A percentile compares a stretch with the other conserved stretches of the same genome.
Evolutionary conservation across 2,113 vertebrate genomes (phyloP).

Genomic region (Catharus bicknelli): DNA sequence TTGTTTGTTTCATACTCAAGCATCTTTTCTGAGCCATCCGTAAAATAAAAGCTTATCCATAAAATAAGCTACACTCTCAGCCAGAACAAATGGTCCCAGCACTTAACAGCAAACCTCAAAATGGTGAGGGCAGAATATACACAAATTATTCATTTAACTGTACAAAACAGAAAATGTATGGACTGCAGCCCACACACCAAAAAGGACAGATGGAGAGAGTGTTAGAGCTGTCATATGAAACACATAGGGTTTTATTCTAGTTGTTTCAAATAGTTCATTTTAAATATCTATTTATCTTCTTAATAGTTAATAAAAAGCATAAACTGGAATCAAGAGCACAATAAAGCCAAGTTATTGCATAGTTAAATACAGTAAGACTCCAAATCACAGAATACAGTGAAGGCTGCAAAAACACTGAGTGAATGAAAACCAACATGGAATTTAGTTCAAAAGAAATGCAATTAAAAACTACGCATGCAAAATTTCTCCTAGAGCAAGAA

Average conservation of each 20-base stretch:
- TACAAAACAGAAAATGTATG: neutral
- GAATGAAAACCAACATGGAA: neutral
- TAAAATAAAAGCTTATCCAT: neutral
- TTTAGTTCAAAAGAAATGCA: neutral
- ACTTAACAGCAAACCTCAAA: neutral
- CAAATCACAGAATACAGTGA: neutral
- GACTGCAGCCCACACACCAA: neutral
- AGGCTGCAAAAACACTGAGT: neutral
- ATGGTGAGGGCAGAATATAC: neutral
- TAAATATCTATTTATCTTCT: neutral
- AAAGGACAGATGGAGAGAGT: neutral
- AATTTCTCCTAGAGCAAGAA: neutral
- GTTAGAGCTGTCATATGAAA: neutral
- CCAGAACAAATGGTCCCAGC: neutral
- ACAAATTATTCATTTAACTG: neutral
- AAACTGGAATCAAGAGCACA: neutral
- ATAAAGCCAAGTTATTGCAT: neutral
- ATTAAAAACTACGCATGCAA: neutral
- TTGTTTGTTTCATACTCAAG: neutral
- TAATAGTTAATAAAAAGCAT: constrained; percentile 8
- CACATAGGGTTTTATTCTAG: neutral
- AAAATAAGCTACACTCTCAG: neutral
- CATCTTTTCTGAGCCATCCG: neutral
- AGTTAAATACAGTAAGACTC: neutral
- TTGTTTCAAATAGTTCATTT: neutral